These are phyloP conservation scores for Calycopis cecrops DNA, from an alignment of 1,140 invertebrate species.

Conservation along the genomic window DNA sequence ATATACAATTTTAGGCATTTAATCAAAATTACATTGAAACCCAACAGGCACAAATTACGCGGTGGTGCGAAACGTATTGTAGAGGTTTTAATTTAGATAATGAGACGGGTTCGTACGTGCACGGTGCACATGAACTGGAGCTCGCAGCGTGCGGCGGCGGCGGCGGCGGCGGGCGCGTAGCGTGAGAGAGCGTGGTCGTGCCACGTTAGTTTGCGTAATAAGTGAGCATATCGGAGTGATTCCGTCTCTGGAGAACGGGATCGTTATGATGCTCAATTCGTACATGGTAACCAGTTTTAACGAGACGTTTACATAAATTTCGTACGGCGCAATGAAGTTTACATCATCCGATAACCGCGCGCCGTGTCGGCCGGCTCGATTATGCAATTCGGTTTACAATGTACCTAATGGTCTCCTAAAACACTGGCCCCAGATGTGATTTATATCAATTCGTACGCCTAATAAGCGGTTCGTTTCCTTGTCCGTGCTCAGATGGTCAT, in stretches of 20 bases:
- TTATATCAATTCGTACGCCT: constrained; percentile 6
- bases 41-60: too few relatives aligned
- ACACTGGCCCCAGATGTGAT: constrained; percentile 32
- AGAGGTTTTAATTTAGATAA: constrained; percentile 44
- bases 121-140: constrained; percentile 49
- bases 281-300: constrained; percentile 3
- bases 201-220: constrained; percentile 53
- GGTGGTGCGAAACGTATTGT: neutral
- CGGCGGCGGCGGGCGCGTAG: constrained; percentile 20
- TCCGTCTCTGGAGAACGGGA: constrained; percentile 25
- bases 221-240: constrained; percentile 42
- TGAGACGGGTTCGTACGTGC: constrained; percentile 46
- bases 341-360: constrained; percentile 8
- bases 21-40: too few relatives aligned
- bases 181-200: constrained; percentile 57
- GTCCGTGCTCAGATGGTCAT: neutral
- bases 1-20: too few relatives aligned
- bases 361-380: constrained; percentile 22
- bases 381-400: constrained; percentile 41
- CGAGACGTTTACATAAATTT: constrained; percentile 11
- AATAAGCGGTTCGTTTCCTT: constrained; percentile 2
- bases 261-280: constrained; percentile 34
- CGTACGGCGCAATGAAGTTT: constrained; percentile 5
- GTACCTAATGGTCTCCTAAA: constrained; percentile 38
- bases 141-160: constrained; percentile 35